A percentile compares a stretch with the other conserved stretches of the same genome.
These are phyloP conservation scores for Geophilus truncorum DNA, from an alignment of 2,888 invertebrate genomes.

Conservation along the genomic window DNA sequence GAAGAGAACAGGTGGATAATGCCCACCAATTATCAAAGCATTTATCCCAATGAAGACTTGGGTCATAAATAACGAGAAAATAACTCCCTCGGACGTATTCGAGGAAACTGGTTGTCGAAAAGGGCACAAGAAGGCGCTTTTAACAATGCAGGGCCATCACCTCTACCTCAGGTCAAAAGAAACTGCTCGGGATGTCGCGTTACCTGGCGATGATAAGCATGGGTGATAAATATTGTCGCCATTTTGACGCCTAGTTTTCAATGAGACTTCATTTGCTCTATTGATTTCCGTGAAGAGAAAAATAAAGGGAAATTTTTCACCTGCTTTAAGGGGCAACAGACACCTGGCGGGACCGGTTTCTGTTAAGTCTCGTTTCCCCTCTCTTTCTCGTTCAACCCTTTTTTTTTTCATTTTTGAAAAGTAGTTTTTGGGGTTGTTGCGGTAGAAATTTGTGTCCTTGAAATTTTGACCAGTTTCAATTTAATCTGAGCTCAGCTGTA, in stretches of 20 bases:
- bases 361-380: background rate
- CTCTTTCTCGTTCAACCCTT: background rate
- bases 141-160: background rate
- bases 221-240: constrained; percentile 28
- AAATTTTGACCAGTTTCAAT: constrained; percentile 14
- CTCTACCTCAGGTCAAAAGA: background rate
- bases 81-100: background rate
- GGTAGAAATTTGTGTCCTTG: background rate
- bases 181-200: background rate
- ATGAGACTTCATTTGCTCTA: constrained; percentile 26
- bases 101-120: background rate
- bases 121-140: background rate
- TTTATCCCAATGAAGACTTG: background rate
- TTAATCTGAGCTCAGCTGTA: background rate
- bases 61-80: constrained; percentile 27
- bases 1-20: constrained; percentile 18
- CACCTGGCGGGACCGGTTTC: constrained; percentile 4
- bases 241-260: constrained; percentile 17
- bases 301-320: background rate
- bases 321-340: background rate
- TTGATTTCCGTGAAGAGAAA: constrained; percentile 20
- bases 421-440: too few species aligned
- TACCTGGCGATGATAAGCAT: background rate
- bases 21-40: constrained; percentile 19
- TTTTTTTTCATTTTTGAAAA: constrained; percentile 12